Conservation (phyloP, 2,113 vertebrate species). For the Pyrgilauda ruficollis region DNA sequence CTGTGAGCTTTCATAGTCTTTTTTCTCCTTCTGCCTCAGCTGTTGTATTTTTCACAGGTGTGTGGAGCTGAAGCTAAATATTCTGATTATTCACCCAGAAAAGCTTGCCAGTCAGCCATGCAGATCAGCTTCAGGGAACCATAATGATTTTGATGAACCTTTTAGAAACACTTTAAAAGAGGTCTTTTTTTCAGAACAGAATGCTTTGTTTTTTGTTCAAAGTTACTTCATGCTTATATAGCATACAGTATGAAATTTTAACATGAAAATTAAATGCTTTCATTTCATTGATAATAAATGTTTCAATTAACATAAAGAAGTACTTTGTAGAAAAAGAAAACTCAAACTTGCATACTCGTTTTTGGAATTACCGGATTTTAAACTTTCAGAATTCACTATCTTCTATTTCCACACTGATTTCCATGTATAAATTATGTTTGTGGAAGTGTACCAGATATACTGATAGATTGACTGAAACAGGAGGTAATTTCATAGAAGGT, state of each 20-base stretch:
- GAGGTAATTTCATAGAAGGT: background rate
- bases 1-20: background rate
- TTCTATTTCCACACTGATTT: background rate
- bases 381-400: background rate
- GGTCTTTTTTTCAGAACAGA: background rate
- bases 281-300: background rate
- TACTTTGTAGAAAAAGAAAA: background rate
- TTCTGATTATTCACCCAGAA: background rate
- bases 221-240: background rate
- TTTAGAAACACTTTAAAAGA: background rate
- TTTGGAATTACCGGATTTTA: background rate
- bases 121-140: background rate
- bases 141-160: background rate
- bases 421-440: background rate
- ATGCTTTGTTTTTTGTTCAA: background rate
- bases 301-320: background rate
- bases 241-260: background rate
- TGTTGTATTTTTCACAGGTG: background rate
- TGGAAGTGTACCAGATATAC: background rate
- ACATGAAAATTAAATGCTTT: background rate
- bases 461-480: background rate
- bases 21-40: background rate
- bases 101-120: background rate
- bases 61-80: background rate
- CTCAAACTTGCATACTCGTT: background rate